A percentile compares a stretch with the other conserved stretches of the same genome.
Conservation (phyloP, 2,797 vertebrate genomes). For the Scolopax rusticola region DNA sequence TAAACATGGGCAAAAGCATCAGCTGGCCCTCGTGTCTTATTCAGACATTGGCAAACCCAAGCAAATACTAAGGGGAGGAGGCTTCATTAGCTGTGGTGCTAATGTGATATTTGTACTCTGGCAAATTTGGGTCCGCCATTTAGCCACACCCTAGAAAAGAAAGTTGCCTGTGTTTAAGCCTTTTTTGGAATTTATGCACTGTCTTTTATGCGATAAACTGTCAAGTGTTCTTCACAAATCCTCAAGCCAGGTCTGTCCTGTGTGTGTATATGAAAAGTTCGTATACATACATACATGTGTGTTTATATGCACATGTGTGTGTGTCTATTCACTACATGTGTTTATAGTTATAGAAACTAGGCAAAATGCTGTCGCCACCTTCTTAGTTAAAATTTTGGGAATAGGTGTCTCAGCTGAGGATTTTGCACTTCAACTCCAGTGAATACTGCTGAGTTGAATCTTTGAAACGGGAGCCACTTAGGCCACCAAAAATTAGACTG, state of each 20-base stretch:
- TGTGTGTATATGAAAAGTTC: not conserved
- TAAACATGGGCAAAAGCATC: not conserved
- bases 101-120: not conserved
- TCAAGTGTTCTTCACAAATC: not conserved
- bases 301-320: fast-evolving
- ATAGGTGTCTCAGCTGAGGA: fast-evolving
- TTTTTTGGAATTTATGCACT: not conserved
- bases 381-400: not conserved
- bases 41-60: not conserved
- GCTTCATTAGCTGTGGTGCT: not conserved
- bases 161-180: conserved; percentile 24
- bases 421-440: not conserved
- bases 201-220: not conserved
- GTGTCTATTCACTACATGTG: not conserved
- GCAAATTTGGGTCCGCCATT: not conserved
- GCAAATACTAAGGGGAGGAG: not conserved
- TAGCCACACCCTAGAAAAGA: not conserved
- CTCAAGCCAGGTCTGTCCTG: not conserved
- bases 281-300: not conserved
- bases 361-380: not conserved
- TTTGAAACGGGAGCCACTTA: not conserved
- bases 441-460: not conserved
- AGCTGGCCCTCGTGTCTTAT: not conserved
- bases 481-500: not conserved
- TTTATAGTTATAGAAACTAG: not conserved